Percentiles rank a stretch among this genome's conserved stretches.
Evolutionary conservation across 2,113 vertebrate genomes (phyloP).

Genomic region (Pseudopipra pipra): DNA sequence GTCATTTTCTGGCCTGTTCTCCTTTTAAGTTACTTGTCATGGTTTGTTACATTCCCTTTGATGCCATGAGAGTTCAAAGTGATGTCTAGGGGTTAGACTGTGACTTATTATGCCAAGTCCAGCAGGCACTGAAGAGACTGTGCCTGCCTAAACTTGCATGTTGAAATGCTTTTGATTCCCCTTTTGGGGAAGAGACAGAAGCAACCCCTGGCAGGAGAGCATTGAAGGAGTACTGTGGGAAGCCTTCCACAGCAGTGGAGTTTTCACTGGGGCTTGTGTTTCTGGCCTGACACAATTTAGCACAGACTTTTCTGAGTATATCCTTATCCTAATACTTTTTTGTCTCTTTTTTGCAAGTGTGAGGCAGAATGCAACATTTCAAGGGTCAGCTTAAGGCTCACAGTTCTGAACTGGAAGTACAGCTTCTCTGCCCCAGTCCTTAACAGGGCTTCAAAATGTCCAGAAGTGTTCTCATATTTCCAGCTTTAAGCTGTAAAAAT

Average conservation of each 20-base stretch:
- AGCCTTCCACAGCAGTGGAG: neutral
- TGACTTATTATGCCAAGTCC: constrained; percentile 48
- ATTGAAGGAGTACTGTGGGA: neutral
- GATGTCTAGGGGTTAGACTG: constrained; percentile 44
- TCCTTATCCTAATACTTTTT: neutral
- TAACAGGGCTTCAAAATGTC: neutral
- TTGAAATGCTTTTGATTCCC: constrained; percentile 30
- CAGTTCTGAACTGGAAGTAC: neutral
- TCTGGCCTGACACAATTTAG: neutral
- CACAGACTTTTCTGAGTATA: neutral
- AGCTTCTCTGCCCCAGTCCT: neutral
- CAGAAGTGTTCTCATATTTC: neutral
- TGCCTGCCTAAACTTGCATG: constrained; percentile 24
- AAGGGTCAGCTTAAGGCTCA: neutral
- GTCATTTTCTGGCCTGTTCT: constrained; percentile 45
- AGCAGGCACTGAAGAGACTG: constrained; percentile 4
- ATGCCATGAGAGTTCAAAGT: constrained; percentile 57
- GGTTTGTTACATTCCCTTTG: constrained; percentile 56
- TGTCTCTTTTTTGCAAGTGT: neutral
- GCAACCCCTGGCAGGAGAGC: neutral
- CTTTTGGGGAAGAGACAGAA: neutral
- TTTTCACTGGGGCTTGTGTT: neutral
- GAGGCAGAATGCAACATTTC: neutral
- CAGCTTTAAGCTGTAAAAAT: neutral
- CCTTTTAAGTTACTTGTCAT: constrained; percentile 54